These are phyloP conservation scores for Tinea trinotella DNA, from an alignment of 2,888 invertebrate genomes.

Conservation along the genomic window DNA sequence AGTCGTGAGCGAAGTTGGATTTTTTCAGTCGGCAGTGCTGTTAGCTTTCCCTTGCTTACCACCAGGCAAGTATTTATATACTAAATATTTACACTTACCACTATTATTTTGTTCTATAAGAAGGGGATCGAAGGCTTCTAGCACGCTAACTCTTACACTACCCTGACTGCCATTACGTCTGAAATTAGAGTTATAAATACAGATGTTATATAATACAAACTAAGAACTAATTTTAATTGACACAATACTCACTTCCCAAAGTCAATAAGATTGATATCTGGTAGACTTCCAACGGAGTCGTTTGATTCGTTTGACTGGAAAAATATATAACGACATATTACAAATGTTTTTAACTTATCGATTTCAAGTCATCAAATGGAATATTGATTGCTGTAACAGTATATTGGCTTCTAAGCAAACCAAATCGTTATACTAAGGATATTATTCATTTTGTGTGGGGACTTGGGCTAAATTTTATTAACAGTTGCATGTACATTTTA, in stretches of 20 bases:
- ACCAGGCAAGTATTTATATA: too few relatives aligned
- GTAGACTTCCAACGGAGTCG: slow-evolving; percentile 50
- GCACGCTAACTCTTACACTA: slow-evolving; percentile 77
- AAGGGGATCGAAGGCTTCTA: slow-evolving; percentile 92
- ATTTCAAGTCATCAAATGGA: slow-evolving; percentile 1
- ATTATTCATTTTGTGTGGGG: too few relatives aligned
- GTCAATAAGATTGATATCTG: slow-evolving; percentile 61
- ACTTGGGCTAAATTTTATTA: too few relatives aligned
- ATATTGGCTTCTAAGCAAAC: too few relatives aligned
- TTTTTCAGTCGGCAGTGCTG: too few relatives aligned
- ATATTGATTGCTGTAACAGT: too few relatives aligned
- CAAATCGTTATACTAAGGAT: too few relatives aligned
- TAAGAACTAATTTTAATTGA: neutral
- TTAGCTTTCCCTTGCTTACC: too few relatives aligned
- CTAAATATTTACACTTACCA: too few relatives aligned
- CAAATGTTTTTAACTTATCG: neutral
- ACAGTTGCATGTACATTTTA: too few relatives aligned
- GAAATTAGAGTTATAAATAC: neutral
- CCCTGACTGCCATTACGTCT: slow-evolving; percentile 36
- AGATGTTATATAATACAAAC: neutral
- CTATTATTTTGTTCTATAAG: slow-evolving; percentile 73
- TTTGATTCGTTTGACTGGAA: slow-evolving; percentile 55
- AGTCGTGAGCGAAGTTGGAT: too few relatives aligned
- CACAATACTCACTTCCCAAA: slow-evolving; percentile 36
- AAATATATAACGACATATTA: too few relatives aligned